Evolutionary conservation across 1,140 invertebrate species (phyloP).

Genomic region (Megathymus violae): DNA sequence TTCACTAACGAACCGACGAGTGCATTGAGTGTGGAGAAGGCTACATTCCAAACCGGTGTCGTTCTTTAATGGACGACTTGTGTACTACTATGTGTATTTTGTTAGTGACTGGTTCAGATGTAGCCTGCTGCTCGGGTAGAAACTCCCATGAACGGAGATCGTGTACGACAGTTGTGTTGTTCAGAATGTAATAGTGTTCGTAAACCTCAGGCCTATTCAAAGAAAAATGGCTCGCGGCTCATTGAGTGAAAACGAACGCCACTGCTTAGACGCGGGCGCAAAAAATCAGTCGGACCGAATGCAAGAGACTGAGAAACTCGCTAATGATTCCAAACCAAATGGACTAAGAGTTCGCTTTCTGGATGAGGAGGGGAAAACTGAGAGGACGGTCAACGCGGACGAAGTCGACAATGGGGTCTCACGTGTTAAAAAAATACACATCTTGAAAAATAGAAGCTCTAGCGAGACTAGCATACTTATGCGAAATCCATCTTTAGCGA

Average conservation of each 20-base stretch:
- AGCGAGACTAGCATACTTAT: constrained; percentile 80
- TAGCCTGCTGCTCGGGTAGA: constrained; percentile 41
- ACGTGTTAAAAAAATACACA: constrained; percentile 78
- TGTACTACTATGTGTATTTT: constrained; percentile 73
- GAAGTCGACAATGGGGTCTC: constrained; percentile 70
- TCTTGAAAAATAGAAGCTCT: constrained; percentile 80
- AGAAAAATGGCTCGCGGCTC: constrained; percentile 74
- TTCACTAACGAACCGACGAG: constrained; percentile 58
- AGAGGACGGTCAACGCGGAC: constrained; percentile 76
- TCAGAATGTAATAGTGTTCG: constrained; percentile 61
- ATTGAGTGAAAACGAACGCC: constrained; percentile 74
- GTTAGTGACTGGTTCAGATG: constrained; percentile 63
- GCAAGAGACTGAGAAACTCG: constrained; percentile 64
- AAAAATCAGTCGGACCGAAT: constrained; percentile 66
- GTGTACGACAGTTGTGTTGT: constrained; percentile 29
- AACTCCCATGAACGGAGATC: constrained; percentile 46
- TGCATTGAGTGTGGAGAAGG: constrained; percentile 71
- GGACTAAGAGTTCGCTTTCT: constrained; percentile 75
- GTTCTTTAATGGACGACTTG: constrained; percentile 76
- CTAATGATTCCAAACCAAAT: constrained; percentile 58
- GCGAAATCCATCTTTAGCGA: constrained; percentile 72
- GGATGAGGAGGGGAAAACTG: constrained; percentile 78
- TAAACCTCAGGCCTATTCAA: constrained; percentile 35
- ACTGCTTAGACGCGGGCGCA: constrained; percentile 64
- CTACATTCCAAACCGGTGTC: constrained; percentile 81